phyloP scores from a whole-genome alignment of 2,797 vertebrate species.

The Uromys caudimaculatus region DNA sequence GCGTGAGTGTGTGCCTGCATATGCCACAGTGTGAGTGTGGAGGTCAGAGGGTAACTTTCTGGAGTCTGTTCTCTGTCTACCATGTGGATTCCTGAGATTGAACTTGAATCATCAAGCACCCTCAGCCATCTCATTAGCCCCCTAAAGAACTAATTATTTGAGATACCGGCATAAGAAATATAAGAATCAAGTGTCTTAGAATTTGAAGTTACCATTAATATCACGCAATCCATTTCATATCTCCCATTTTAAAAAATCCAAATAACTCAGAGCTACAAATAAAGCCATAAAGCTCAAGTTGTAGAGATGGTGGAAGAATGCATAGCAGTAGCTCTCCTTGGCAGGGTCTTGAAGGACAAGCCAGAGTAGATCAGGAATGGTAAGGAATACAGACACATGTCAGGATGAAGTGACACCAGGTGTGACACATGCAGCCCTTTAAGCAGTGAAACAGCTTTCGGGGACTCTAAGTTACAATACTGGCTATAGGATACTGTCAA shows the following conservation, averaged over 20 bases:
- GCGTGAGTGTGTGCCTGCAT: not conserved
- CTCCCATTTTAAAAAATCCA: not conserved
- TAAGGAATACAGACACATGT: not conserved
- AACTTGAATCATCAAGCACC: not conserved
- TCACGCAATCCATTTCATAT: not conserved
- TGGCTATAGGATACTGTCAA: not conserved
- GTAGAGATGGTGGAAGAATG: not conserved
- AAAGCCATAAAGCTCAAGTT: not conserved
- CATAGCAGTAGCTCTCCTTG: not conserved
- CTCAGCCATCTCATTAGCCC: not conserved
- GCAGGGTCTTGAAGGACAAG: not conserved
- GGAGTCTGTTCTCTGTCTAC: not conserved
- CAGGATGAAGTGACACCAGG: not conserved
- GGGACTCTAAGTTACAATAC: not conserved
- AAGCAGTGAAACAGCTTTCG: not conserved
- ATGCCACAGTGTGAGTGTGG: not conserved
- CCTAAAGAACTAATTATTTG: not conserved
- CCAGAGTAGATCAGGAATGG: not conserved
- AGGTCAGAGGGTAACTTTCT: not conserved
- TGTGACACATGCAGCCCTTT: not conserved
- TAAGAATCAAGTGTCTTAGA: conserved; percentile 29
- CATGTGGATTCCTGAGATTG: not conserved
- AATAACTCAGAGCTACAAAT: not conserved
- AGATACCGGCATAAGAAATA: not conserved
- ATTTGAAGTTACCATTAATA: not conserved